Conservation (phyloP, 1,140 invertebrate genomes). For the Fopius arisanus region DNA sequence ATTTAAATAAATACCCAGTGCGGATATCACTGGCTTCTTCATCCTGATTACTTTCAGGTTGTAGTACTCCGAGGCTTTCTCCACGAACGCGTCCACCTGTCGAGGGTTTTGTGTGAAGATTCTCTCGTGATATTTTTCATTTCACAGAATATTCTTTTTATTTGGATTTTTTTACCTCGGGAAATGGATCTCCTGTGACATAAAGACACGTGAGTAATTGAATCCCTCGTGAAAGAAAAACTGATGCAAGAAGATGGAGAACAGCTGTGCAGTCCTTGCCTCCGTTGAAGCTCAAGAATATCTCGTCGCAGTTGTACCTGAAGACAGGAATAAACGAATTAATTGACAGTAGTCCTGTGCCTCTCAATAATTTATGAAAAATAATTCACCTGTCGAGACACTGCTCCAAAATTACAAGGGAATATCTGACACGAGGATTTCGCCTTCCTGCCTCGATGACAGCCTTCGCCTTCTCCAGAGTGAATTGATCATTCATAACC, state of each 20-base stretch:
- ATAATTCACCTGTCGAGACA: constrained; percentile 52
- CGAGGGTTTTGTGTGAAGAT: not conserved
- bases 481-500: constrained; percentile 29
- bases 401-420: constrained; percentile 49
- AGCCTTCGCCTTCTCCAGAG: constrained; percentile 24
- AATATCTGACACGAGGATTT: constrained; percentile 42
- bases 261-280: constrained; percentile 97
- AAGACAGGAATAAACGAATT: constrained; percentile 24
- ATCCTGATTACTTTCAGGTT: constrained; percentile 75
- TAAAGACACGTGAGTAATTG: constrained; percentile 51
- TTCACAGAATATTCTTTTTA: not conserved
- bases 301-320: constrained; percentile 72
- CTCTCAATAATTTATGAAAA: not conserved
- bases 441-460: constrained; percentile 36
- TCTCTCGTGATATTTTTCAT: not conserved
- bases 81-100: constrained; percentile 82
- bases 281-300: constrained; percentile 94
- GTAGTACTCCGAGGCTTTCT: constrained; percentile 75
- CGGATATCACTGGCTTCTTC: constrained; percentile 76
- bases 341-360: not conserved
- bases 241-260: constrained; percentile 77
- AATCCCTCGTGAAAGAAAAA: constrained; percentile 66
- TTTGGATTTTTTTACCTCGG: constrained; percentile 66
- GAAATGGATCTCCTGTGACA: constrained; percentile 77
- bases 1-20: constrained; percentile 70